Percentiles rank a stretch among this genome's conserved stretches.
These are phyloP conservation scores for Parasteatoda tepidariorum DNA, from an alignment of 1,140 invertebrate genomes.

Conservation along the genomic window DNA sequence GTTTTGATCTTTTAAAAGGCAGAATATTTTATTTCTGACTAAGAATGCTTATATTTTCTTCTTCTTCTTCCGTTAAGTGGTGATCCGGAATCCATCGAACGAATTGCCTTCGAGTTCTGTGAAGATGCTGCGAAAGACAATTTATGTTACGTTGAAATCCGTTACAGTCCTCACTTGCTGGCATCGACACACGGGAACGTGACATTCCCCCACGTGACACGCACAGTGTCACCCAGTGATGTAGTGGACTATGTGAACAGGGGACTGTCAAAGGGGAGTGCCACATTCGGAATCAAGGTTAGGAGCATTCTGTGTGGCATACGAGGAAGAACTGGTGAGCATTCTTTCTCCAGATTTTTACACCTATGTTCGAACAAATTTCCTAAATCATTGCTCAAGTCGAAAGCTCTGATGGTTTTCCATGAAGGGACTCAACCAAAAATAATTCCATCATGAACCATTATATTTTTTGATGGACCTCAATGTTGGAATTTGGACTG, in stretches of 20 bases:
- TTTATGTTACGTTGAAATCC: conserved; percentile 73
- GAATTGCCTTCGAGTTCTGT: conserved; percentile 74
- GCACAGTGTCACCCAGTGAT: conserved; percentile 65
- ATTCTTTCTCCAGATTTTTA: no score
- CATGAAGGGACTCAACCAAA: no score
- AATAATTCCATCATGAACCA: no score
- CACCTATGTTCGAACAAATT: no score
- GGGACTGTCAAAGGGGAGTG: conserved; percentile 70
- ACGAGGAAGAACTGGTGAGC: conserved; percentile 52
- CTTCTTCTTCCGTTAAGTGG: conserved; percentile 69
- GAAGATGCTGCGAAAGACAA: conserved; percentile 72
- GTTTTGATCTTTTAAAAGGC: no score
- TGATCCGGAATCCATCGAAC: conserved; percentile 72
- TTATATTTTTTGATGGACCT: no score
- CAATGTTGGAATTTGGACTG: no score
- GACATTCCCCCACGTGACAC: background rate
- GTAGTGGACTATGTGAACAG: conserved; percentile 70
- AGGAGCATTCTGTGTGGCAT: conserved; percentile 71
- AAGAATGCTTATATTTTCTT: no score
- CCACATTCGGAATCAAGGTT: conserved; percentile 71
- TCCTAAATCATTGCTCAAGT: no score
- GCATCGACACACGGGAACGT: background rate
- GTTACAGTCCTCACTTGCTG: conserved; percentile 72
- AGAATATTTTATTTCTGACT: no score
- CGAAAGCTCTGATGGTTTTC: no score